These are phyloP conservation scores for Caerostris darwini DNA, from an alignment of 1,140 invertebrate species.

Conservation along the genomic window DNA sequence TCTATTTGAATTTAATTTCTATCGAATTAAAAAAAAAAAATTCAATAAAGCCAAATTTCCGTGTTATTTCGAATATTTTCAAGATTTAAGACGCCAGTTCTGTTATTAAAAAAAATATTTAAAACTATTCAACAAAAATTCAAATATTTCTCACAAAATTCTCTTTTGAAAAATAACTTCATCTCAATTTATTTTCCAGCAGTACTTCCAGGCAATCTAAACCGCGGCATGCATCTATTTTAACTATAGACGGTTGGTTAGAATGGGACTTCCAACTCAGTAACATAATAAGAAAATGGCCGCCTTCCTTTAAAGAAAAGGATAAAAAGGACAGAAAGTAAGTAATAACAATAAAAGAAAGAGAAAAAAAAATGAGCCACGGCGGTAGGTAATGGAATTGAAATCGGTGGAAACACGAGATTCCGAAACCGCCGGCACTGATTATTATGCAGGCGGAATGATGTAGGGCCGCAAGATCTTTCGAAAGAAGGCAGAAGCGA, in stretches of 20 bases:
- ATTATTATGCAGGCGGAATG: conserved; percentile 57
- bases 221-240: background rate
- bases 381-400: conserved; percentile 45
- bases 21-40: too few relatives aligned
- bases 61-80: too few relatives aligned
- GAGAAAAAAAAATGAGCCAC: background rate
- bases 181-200: too few relatives aligned
- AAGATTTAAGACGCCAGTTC: too few relatives aligned
- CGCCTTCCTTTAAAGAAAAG: background rate
- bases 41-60: too few relatives aligned
- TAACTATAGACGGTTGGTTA: background rate
- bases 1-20: too few relatives aligned
- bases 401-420: conserved; percentile 60
- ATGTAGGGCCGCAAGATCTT: conserved; percentile 7
- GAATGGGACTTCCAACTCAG: background rate
- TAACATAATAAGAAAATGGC: conserved; percentile 4
- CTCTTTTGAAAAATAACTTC: too few relatives aligned
- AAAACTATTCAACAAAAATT: too few relatives aligned
- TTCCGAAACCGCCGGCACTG: background rate
- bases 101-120: too few relatives aligned
- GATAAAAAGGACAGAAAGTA: background rate
- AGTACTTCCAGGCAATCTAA: too few relatives aligned
- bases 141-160: too few relatives aligned
- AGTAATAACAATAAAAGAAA: background rate
- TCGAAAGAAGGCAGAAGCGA: background rate